Conservation (phyloP, 2,888 invertebrate species). For the Dorcus hopei region DNA sequence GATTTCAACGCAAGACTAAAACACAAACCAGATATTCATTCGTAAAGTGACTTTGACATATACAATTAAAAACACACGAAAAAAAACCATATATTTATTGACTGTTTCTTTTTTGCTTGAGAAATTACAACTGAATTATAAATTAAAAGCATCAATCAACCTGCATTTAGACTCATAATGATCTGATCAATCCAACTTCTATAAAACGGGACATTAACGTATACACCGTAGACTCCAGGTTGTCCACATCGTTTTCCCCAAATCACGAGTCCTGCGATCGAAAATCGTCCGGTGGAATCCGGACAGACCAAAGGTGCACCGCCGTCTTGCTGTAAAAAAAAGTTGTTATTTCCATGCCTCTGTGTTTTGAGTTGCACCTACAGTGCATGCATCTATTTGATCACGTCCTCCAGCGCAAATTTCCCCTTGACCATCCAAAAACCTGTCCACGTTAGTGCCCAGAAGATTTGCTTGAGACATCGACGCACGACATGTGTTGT, state of each 20-base stretch:
- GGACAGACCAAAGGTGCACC: slow-evolving; percentile 68
- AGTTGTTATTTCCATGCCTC: not conserved
- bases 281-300: slow-evolving; percentile 52
- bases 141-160: not conserved
- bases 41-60: too few species aligned
- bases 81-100: too few species aligned
- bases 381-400: slow-evolving; percentile 40
- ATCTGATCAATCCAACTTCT: slow-evolving; percentile 62
- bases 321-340: slow-evolving; percentile 56
- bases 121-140: too few species aligned
- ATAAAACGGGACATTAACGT: slow-evolving; percentile 69
- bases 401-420: slow-evolving; percentile 44
- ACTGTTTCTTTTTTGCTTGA: too few species aligned
- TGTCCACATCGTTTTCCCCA: slow-evolving; percentile 75
- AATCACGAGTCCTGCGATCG: slow-evolving; percentile 65
- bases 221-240: slow-evolving; percentile 71
- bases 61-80: too few species aligned
- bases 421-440: slow-evolving; percentile 39
- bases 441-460: slow-evolving; percentile 37
- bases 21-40: too few species aligned
- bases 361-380: slow-evolving; percentile 7
- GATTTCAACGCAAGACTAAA: too few species aligned
- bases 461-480: slow-evolving; percentile 32
- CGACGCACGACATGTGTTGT: slow-evolving; percentile 47
- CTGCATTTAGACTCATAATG: slow-evolving; percentile 13